Base-by-base conservation (phyloP, 1,140 invertebrate species). In the Bacillus rossius region DNA sequence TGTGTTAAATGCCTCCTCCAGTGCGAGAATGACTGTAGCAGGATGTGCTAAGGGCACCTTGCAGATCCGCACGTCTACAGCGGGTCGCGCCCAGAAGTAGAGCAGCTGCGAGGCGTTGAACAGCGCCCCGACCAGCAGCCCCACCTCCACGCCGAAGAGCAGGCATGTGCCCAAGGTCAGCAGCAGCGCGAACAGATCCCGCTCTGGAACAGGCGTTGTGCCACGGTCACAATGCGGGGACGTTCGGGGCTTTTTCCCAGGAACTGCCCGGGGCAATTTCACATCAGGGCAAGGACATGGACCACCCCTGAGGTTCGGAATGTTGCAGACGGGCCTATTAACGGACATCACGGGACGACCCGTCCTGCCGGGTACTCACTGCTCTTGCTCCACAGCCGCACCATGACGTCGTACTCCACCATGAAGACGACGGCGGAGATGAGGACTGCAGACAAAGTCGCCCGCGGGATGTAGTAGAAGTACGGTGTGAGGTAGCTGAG, bases 351-450 rank as follows among this genome's bases (percentile, higher is more conserved):
- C n/a, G n/a, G n/a, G n/a, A n/a, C n/a, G n/a, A n/a, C n/a, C n/a
- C n/a, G n/a, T n/a, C n/a, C n/a, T n/a, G n/a, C n/a, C n/a, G n/a
- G 29, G 29, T 34, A 34, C 29, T 34, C 83, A 62, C 77, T 83
- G 54, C 29, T 34, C 29, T 79, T 79, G 60, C 69, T 79, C 86
- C 85, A 89, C 25, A 88, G 77, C 1, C 78, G 69, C 38, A 69
- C 69, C 10, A 85, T 63, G 26, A 85, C 79, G 59, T 79, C 70
- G 53, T 78, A 73, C 62, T 88, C 84, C 0, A 89, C 76, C 73
- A 89, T 80, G 65, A 84, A 86, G 8, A 85, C 68, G 1, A 89
- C 85, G 3, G 87, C 86, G 59, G 77, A 79, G 54, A 89, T 87
- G 19, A 88, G 78, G 2, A 88, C 80, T 1, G 85, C 81, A 3